Percentiles rank a stretch among this genome's conserved stretches.
These are phyloP conservation scores for Margaritifera margaritifera DNA, from an alignment of 2,888 invertebrate species.

Conservation along the genomic window DNA sequence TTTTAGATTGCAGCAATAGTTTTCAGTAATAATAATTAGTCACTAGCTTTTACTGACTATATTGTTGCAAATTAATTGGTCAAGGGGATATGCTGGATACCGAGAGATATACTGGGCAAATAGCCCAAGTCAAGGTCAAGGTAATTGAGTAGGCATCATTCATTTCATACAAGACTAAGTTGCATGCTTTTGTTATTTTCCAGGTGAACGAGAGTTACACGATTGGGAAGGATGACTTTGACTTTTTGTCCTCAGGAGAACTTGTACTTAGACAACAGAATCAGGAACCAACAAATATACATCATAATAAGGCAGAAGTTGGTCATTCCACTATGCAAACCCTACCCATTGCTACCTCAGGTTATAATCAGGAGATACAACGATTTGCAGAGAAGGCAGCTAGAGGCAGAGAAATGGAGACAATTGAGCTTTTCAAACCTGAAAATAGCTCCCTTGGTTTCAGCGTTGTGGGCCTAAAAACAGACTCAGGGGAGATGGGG, in stretches of 20 bases:
- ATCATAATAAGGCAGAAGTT: conserved; percentile 16
- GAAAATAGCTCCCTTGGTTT: conserved; percentile 82
- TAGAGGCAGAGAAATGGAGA: conserved; percentile 78
- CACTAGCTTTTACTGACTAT: too few species aligned
- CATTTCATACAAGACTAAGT: too few species aligned
- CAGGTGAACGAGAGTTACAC: conserved; percentile 31
- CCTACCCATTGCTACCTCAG: conserved; percentile 37
- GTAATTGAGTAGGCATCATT: too few species aligned
- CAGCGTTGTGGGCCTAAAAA: conserved; percentile 79
- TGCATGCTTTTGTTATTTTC: neutral
- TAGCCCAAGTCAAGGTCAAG: too few species aligned
- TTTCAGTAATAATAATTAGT: too few species aligned
- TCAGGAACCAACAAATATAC: conserved; percentile 13
- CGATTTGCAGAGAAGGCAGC: conserved; percentile 75
- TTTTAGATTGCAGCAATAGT: too few species aligned
- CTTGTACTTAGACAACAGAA: conserved; percentile 75
- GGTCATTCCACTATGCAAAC: neutral
- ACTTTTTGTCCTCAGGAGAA: conserved; percentile 81
- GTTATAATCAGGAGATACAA: conserved; percentile 57
- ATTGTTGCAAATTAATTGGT: too few species aligned
- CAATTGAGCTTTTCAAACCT: conserved; percentile 78
- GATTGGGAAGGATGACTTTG: conserved; percentile 83
- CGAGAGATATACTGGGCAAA: too few species aligned
- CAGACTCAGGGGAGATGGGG: conserved; percentile 79
- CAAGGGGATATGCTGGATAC: too few species aligned